Base-by-base conservation (phyloP, 1,140 invertebrate genomes). In the Drosophila jambulina region DNA sequence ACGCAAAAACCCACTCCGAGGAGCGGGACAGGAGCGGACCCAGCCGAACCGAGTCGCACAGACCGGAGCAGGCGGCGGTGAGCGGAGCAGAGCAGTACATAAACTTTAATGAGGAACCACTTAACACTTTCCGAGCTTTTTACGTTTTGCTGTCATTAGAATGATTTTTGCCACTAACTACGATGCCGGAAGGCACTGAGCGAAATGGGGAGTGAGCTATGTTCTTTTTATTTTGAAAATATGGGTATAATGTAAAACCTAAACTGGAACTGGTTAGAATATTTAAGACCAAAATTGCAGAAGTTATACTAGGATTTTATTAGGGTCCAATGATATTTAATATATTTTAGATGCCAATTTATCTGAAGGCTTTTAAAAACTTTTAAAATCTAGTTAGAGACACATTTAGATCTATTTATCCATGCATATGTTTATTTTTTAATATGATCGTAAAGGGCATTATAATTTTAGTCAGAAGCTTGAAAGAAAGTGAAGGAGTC, bases 61-160 rank as follows among this genome's bases (percentile, higher is more conserved):
- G 25, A 59, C 51, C 48, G 43, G 51, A 77, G 48, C 32, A 21
- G 43, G 13, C 19, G 19, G 19, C 42, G 42, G 43, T 6, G 21
- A 15, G 43, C 21, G 23, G 51, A 62, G 49, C 32, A 17, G 51
- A 56, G 68, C 68, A 91, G 91, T 91, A 87, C 86, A 92, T 92
- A 91, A 92, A 92, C 79, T 92, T 92, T 92, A 92, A 91, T 92
- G 91, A 92, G 91, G 78, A 92, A 83, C 82, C 91, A 92, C 91
- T 92, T 92, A 92, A 90, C 91, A 92, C 84, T 92, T 88, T 92
- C 68, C 60, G 80, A 87, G 91, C 83, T 92, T 87, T 87, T 91
- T 91, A 82, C 72, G 78, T 91, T 91, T 80, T 80, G 77, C 82
- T 91, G 84, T 91, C 90, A 91, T 91, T 91, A 90, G 90, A 90